These are phyloP conservation scores for Alouatta caraya DNA, from an alignment of 2,797 vertebrate species.

Conservation along the genomic window DNA sequence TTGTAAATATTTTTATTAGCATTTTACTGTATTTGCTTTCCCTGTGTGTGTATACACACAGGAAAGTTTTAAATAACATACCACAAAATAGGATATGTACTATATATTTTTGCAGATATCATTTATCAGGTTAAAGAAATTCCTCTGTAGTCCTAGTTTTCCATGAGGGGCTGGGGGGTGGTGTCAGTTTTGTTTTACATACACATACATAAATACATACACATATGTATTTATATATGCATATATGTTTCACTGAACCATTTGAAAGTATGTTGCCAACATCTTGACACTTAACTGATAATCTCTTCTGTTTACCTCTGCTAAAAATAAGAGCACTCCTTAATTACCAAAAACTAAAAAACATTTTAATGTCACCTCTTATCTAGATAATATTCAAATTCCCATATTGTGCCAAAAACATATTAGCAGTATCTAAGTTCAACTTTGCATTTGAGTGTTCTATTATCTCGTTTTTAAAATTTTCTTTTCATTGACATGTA, in stretches of 20 bases:
- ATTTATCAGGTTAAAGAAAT: neutral
- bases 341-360: neutral
- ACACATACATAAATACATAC: too few species aligned
- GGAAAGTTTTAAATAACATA: neutral
- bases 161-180: neutral
- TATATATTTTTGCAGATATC: neutral
- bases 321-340: neutral
- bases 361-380: neutral
- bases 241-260: neutral
- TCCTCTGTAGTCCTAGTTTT: neutral
- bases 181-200: neutral
- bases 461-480: neutral
- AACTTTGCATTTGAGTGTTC: neutral
- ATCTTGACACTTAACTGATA: neutral
- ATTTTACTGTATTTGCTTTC: neutral
- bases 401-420: neutral
- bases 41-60: neutral
- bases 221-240: neutral
- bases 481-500: neutral
- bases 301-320: neutral
- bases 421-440: neutral
- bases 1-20: neutral
- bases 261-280: neutral
- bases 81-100: neutral
- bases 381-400: neutral